Base-by-base conservation (phyloP, 2,797 vertebrate species). In the Chromobotia macracanthus region DNA sequence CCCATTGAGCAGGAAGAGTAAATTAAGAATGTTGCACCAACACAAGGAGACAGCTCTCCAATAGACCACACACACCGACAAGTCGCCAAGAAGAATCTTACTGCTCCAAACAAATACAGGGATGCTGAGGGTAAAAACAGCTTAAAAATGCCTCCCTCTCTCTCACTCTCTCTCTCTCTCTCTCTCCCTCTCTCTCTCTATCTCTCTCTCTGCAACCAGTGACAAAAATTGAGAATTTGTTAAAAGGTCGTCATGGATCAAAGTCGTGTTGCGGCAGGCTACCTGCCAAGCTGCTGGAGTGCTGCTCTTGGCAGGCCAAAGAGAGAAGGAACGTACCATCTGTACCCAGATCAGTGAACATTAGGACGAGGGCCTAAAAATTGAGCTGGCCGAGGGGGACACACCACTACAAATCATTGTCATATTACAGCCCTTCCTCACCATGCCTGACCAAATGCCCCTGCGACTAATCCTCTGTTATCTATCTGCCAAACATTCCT, bases 201-300 rank as follows among this genome's bases (percentile, higher is more conserved):
- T 86, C 81, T 50, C 35, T 64, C 70, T 84, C 73, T 71, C 75
- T 1, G 48, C 61, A 35, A 69, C 72, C 84, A 61, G 84, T 82
- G 86, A 88, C n/a, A 90, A 87, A 91, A 90, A 89, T 87, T 64
- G 85, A 87, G 89, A 90, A 91, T 91, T 91, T 90, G 89, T 92
- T 91, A 89, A 91, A 91, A 93, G 91, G 91, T 90, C 87, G 83
- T 87, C 86, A 86, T 92, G 88, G 88, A 90, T 92, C 89, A 91
- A 89, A 90, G 89, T 91, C 87, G 82, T 82, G 88, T 84, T 86
- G 85, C 84, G 84, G 88, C 88, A 86, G 88, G 87, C 88, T 88
- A 85, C 83, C 88, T 89, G 88, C 87, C 89, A 89, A 81, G 85
- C 77, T 78, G 76, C 77, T 80, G 79, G 77, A 84, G 86, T 77